A percentile compares a stretch with the other conserved stretches of the same genome.
phyloP scores from a whole-genome alignment of 1,140 invertebrate genomes.

The Goniozus legneri region DNA sequence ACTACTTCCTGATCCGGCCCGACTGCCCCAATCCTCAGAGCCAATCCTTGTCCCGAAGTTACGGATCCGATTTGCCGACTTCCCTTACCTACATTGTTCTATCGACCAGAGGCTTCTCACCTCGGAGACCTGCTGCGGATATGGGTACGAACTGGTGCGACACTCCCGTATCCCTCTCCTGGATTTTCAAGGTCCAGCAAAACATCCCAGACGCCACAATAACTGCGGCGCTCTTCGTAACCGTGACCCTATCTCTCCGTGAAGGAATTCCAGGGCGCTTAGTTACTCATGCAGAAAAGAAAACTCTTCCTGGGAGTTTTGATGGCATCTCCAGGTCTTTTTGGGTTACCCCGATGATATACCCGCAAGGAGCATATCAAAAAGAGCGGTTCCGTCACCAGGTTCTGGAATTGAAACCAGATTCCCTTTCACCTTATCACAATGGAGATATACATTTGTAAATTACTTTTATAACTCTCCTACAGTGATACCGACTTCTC shows the following conservation, averaged over 20 bases:
- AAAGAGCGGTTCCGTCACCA: constrained; percentile 65
- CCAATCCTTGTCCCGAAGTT: constrained; percentile 78
- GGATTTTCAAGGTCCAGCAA: constrained; percentile 74
- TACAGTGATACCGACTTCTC: not conserved
- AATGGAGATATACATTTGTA: no score
- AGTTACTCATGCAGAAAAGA: not conserved
- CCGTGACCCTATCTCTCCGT: constrained; percentile 67
- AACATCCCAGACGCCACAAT: constrained; percentile 65
- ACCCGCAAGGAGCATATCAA: constrained; percentile 60
- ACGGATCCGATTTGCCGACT: constrained; percentile 80
- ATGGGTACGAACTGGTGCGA: constrained; percentile 52
- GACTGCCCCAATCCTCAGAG: no score
- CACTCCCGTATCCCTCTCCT: constrained; percentile 66
- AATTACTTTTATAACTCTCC: no score
- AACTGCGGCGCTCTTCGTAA: constrained; percentile 70
- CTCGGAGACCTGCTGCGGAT: constrained; percentile 22
- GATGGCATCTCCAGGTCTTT: no score
- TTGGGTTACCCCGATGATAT: constrained; percentile 59
- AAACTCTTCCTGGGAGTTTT: not conserved
- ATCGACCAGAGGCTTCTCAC: constrained; percentile 81
- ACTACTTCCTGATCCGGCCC: no score
- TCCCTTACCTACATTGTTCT: constrained; percentile 87
- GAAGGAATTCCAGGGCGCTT: constrained; percentile 65
- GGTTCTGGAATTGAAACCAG: constrained; percentile 72
- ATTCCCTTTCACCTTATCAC: constrained; percentile 72